Conservation (phyloP, 1,140 invertebrate genomes). For the Platorchestia sp. region DNA sequence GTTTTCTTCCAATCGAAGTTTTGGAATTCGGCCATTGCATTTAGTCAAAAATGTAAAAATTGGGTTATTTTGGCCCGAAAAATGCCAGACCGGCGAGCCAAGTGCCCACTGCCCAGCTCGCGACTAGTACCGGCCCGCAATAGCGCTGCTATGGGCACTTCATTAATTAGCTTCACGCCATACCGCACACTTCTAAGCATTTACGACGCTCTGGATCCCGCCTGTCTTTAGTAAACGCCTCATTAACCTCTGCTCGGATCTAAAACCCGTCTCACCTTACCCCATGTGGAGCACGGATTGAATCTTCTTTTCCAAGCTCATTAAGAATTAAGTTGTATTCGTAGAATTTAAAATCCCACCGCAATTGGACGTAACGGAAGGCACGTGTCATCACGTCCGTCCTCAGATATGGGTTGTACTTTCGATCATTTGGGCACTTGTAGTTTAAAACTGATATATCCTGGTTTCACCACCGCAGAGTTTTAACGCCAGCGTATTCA, state of each 20-base stretch:
- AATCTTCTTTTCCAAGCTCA: not conserved
- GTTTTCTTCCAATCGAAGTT: too few species aligned
- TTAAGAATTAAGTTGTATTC: not conserved
- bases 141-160: not conserved
- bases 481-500: too few species aligned
- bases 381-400: not conserved
- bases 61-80: too few species aligned
- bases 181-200: constrained; percentile 18
- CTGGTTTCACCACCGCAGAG: too few species aligned
- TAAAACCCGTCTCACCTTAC: not conserved
- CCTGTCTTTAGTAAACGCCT: not conserved
- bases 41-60: too few species aligned
- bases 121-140: not conserved
- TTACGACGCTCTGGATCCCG: not conserved
- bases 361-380: too few species aligned
- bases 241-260: not conserved
- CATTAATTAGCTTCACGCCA: constrained; percentile 21
- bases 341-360: too few species aligned
- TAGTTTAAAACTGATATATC: not conserved
- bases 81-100: too few species aligned
- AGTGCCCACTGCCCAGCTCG: not conserved
- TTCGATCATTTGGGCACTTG: not conserved
- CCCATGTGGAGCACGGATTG: not conserved
- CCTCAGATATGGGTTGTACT: not conserved
- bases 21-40: too few species aligned